phyloP scores from a whole-genome alignment of 2,888 invertebrate genomes.

The Heteromurus nitidus region DNA sequence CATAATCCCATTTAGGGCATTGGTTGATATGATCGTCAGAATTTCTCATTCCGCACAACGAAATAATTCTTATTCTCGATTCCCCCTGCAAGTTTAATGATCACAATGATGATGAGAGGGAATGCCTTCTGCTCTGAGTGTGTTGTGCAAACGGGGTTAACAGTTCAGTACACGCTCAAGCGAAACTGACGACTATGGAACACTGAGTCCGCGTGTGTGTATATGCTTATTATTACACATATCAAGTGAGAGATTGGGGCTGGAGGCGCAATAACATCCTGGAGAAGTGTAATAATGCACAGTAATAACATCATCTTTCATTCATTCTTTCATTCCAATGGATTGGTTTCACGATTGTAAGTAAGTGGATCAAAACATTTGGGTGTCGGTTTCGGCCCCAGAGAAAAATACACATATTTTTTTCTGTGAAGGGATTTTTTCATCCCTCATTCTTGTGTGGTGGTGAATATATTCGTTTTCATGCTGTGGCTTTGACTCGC shows the following conservation, averaged over 20 bases:
- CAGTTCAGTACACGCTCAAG: conserved; percentile 33
- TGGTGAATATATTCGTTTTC: too few relatives aligned
- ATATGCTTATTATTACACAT: conserved; percentile 2
- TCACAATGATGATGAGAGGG: conserved; percentile 4
- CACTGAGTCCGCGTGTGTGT: conserved; percentile 10
- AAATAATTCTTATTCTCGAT: conserved; percentile 31
- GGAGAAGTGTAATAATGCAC: conserved; percentile 54
- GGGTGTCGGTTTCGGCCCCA: conserved; percentile 27
- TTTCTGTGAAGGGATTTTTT: too few relatives aligned
- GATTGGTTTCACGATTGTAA: conserved; percentile 55
- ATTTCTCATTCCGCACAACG: conserved; percentile 30
- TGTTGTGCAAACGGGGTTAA: conserved; percentile 43
- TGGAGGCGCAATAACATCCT: conserved; percentile 46
- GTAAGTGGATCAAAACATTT: conserved; percentile 42
- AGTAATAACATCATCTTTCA: conserved; percentile 53
- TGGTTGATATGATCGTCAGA: conserved; percentile 28
- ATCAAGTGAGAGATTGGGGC: conserved; percentile 10
- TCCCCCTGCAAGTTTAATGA: conserved; percentile 20
- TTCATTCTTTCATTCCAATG: conserved; percentile 61
- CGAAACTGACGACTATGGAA: conserved; percentile 54
- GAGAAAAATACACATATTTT: conserved; percentile 1
- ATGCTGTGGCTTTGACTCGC: too few relatives aligned
- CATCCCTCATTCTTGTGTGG: too few relatives aligned
- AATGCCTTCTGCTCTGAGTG: conserved; percentile 43
- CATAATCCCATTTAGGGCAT: conserved; percentile 54